Evolutionary conservation across 2,888 invertebrate species (phyloP).

Genomic region (Nymphalis polychloros): DNA sequence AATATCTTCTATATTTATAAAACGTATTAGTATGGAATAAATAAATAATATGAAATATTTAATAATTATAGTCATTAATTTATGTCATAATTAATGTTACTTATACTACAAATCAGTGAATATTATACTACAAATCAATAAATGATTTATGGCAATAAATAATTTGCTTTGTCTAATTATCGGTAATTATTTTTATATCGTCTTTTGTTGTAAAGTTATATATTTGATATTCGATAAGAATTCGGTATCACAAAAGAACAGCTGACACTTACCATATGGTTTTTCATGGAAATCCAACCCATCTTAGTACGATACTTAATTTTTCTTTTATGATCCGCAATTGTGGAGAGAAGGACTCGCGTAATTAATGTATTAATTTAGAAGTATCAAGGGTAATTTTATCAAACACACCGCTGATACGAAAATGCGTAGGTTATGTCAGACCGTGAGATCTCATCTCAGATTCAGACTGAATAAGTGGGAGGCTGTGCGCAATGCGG

Average conservation of each 20-base stretch:
- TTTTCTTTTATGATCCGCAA: constrained; percentile 65
- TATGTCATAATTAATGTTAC: too few species aligned
- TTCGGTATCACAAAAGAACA: not conserved
- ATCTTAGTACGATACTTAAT: constrained; percentile 66
- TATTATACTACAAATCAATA: too few species aligned
- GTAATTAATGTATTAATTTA: constrained; percentile 1
- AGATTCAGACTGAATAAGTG: constrained; percentile 67
- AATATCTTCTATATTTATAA: too few species aligned
- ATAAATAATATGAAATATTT: too few species aligned
- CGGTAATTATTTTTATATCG: too few species aligned
- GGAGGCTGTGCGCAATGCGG: constrained; percentile 81
- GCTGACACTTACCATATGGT: constrained; percentile 71
- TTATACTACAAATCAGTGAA: too few species aligned
- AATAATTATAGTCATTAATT: too few species aligned
- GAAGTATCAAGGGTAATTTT: constrained; percentile 1
- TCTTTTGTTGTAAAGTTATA: too few species aligned
- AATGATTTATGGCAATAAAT: too few species aligned
- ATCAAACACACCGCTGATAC: constrained; percentile 27
- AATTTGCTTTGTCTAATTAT: too few species aligned
- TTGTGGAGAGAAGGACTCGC: constrained; percentile 40
- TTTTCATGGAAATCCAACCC: constrained; percentile 80
- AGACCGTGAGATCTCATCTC: constrained; percentile 68
- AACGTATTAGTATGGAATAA: too few species aligned
- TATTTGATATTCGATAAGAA: not conserved
- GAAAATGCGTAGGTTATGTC: constrained; percentile 65